Base-by-base conservation (phyloP, 2,113 vertebrate genomes). In the Bubo blakistoni region DNA sequence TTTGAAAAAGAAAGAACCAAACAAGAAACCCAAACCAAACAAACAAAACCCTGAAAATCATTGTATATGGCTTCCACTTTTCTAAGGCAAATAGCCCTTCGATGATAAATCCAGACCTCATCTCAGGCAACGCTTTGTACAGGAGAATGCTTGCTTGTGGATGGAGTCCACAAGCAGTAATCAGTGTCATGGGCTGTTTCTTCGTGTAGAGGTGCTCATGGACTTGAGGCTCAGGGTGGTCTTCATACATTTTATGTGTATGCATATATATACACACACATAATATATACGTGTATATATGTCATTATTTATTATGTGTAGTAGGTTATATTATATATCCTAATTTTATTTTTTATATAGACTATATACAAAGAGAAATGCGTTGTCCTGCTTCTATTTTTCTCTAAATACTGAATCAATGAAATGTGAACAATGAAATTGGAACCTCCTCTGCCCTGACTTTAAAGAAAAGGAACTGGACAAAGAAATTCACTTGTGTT, bases 21-120 rank as follows among this genome's bases (percentile, higher is more conserved):
- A 40, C 34, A 71, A 69, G 24, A 78, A 91, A 57, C 26, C 13
- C 25, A 38, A 59, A 58, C 0, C 2, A 77, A 77, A 0, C 2
- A 77, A 77, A 22, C 34, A 55, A 69, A 42, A 2, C 8, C 11
- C 17, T 6, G 0, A 9, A 78, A 72, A 57, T 88, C 25, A 26
- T 12, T 86, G 47, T 44, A 8, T 44, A 8, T n/a, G 52, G 13
- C 46, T 82, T 6, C 34, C 7, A 26, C 10, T 59, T 91, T 34
- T 83, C 36, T 27, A 32, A 42, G 26, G 44, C 36, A 44, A 61
- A 49, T 25, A 73, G 32, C 20, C 47, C 6, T 70, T 86, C 8
- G 38, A 0, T 2, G 9, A 8, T 34, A 77, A 77, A 80, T 69
- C 30, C 34, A 81, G 22, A 30, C 38, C 30, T 88, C 51, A 17